Evolutionary conservation across 2,888 invertebrate species (phyloP), one percentile per base, ranked within the genome.

Genomic region (Drosophila recens): DNA sequence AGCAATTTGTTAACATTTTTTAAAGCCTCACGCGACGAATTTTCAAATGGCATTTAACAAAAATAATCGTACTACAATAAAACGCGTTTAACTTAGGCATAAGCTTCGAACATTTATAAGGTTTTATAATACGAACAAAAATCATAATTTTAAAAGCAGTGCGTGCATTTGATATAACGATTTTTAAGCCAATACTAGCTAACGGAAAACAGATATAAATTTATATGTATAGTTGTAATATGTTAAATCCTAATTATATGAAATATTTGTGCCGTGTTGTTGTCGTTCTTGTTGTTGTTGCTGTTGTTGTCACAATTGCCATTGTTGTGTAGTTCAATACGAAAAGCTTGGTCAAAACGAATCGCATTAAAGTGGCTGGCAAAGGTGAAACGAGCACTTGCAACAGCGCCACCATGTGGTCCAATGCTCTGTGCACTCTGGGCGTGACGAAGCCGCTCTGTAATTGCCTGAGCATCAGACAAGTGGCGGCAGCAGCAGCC

Each of bases 381-480:
- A 91, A 90, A 90, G 87, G 90, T 75, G 91, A 91, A 74, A 69
- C 70, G 43, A 75, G 59, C 72, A 63, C 48, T 70, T 73, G 80
- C 73, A 90, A 59, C 69, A 51, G 64, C 77, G 61, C 76, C 67
- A 67, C 88, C 64, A 93, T 93, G 93, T 93, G 93, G 93, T 93
- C 93, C 87, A 93, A 93, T 90, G 93, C 93, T 79, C 90, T 93
- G 81, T 93, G 93, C 90, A 93, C 93, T 72, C 87, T 93, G 88
- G 93, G 93, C 90, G 93, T 93, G 82, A 93, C 93, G 67, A 93
- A 93, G 88, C 93, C 93, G 76, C 91, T 93, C 75, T 93, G 93
- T 87, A 93, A 92, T 78, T 93, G 93, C 82, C 90, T 93, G 74
- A 93, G 92, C 89, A 92, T 93, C 86, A 92, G 93, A 78, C 93